A percentile compares a stretch with the other conserved stretches of the same genome.
These are phyloP conservation scores for Orchesella flavescens DNA, from an alignment of 2,888 invertebrate genomes.

Conservation along the genomic window DNA sequence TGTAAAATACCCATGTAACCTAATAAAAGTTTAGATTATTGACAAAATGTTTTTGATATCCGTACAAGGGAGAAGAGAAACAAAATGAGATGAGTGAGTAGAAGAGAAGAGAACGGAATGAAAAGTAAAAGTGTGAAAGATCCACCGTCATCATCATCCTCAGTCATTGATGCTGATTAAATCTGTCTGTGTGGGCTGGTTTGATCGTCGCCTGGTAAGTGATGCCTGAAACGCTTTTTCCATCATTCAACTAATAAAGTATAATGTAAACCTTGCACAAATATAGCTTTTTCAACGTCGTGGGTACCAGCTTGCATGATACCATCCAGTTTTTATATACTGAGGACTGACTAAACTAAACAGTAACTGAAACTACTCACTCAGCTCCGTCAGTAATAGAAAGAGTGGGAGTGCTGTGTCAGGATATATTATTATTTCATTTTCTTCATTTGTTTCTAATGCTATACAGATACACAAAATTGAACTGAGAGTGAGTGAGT, in stretches of 20 bases:
- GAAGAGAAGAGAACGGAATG: constrained; percentile 9
- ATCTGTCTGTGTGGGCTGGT: constrained; percentile 64
- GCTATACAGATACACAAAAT: constrained; percentile 47
- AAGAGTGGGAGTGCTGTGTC: constrained; percentile 50
- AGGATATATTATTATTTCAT: constrained; percentile 57
- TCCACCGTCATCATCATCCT: constrained; percentile 40
- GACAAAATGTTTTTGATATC: constrained; percentile 25
- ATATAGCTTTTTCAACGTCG: background rate
- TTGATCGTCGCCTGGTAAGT: constrained; percentile 59
- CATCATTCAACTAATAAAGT: constrained; percentile 38
- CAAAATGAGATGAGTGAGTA: too few relatives aligned
- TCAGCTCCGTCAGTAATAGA: background rate
- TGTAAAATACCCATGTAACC: constrained; percentile 9
- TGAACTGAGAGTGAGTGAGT: constrained; percentile 48
- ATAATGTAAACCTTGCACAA: constrained; percentile 15
- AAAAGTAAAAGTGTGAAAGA: constrained; percentile 56
- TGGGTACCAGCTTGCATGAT: too few relatives aligned
- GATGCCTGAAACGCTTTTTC: constrained; percentile 58
- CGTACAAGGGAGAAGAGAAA: background rate
- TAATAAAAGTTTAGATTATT: constrained; percentile 15
- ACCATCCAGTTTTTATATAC: too few relatives aligned
- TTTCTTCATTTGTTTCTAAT: constrained; percentile 54
- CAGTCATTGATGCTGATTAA: constrained; percentile 57
- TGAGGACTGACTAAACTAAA: background rate
- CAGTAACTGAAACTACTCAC: background rate